Conservation (phyloP, 2,888 invertebrate genomes). For the Dysmachus trigonus region DNA sequence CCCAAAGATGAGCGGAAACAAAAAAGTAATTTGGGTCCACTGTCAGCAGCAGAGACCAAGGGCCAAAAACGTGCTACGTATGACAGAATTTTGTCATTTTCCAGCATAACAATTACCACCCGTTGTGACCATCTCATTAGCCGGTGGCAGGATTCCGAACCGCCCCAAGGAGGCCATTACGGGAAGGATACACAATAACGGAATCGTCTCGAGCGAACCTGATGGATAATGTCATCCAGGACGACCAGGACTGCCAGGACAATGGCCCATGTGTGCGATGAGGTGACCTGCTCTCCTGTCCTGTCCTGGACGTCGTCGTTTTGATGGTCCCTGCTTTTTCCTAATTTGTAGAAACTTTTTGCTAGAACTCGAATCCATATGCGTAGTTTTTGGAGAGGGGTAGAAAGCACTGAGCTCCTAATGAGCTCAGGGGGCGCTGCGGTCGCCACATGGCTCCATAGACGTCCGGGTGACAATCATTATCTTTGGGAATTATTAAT, state of each 20-base stretch:
- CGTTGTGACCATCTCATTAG: slow-evolving; percentile 46
- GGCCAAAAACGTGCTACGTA: slow-evolving; percentile 37
- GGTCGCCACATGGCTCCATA: not conserved
- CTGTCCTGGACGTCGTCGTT: not conserved
- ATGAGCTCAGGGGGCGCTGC: not conserved
- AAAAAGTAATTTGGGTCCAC: slow-evolving; percentile 34
- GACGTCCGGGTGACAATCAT: slow-evolving; percentile 2
- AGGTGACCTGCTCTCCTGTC: slow-evolving; percentile 14
- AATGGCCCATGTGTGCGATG: not conserved
- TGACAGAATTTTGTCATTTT: slow-evolving; percentile 40
- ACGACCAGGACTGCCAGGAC: too few relatives aligned
- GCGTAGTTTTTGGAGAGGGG: not conserved
- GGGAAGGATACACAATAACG: slow-evolving; percentile 16
- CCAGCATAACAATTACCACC: slow-evolving; percentile 45
- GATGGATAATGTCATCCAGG: slow-evolving; percentile 25
- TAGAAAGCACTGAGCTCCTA: too few relatives aligned
- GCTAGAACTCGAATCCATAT: not conserved
- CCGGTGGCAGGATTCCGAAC: slow-evolving; percentile 21
- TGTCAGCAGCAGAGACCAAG: slow-evolving; percentile 43
- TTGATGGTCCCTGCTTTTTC: not conserved
- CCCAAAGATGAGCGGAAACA: slow-evolving; percentile 12
- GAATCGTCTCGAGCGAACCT: not conserved
- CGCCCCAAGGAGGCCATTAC: slow-evolving; percentile 11
- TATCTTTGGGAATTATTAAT: slow-evolving; percentile 24
- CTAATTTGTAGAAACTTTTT: slow-evolving; percentile 17